These are phyloP conservation scores for Maniola hyperantus DNA, from an alignment of 2,888 invertebrate species.

Conservation along the genomic window DNA sequence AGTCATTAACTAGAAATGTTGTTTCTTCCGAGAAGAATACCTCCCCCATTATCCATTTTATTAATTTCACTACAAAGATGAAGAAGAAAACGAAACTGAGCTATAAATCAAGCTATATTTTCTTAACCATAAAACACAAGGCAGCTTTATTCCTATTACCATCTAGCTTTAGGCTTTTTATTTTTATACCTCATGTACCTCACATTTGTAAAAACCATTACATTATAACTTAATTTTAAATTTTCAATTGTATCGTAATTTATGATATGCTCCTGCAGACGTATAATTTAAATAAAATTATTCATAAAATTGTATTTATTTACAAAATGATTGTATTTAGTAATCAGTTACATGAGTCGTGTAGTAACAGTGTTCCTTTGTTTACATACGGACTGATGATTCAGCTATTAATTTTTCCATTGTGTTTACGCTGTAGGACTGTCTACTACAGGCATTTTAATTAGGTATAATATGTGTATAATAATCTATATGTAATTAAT, in stretches of 20 bases:
- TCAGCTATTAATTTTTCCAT: constrained; percentile 13
- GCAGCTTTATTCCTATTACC: too few relatives aligned
- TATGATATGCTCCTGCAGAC: not conserved
- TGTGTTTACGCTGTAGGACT: not conserved
- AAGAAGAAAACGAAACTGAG: too few relatives aligned
- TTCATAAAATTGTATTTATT: not conserved
- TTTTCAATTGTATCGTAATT: not conserved
- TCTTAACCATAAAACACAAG: too few relatives aligned
- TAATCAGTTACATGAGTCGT: not conserved
- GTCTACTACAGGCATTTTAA: not conserved
- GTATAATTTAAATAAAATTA: not conserved
- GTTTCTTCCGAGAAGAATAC: too few relatives aligned
- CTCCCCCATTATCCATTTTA: too few relatives aligned
- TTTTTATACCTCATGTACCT: too few relatives aligned
- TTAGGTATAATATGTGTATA: not conserved
- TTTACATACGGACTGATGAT: constrained; percentile 11
- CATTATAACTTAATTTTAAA: too few relatives aligned
- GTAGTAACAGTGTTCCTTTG: constrained; percentile 13
- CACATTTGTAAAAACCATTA: too few relatives aligned
- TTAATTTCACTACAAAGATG: too few relatives aligned
- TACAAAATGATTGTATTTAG: not conserved
- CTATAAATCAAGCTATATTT: too few relatives aligned
- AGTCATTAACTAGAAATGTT: too few relatives aligned
- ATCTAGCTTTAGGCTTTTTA: too few relatives aligned
- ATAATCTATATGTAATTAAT: not conserved